A percentile compares a stretch with the other conserved stretches of the same genome.
Evolutionary conservation across 2,797 vertebrate genomes (phyloP).

Genomic region (Furcifer pardalis): DNA sequence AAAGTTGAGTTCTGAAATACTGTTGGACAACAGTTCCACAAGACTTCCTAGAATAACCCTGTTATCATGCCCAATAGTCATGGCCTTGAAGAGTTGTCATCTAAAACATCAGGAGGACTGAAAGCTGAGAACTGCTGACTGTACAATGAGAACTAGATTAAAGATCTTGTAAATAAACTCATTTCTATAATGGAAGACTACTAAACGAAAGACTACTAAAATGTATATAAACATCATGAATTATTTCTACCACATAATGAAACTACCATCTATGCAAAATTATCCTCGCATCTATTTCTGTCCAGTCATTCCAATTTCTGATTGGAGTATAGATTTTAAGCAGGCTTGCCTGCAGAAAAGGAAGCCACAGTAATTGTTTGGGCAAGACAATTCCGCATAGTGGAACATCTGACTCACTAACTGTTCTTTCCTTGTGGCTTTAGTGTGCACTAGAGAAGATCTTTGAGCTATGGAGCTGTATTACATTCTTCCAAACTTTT

Average conservation of each 20-base stretch:
- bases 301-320: conserved; percentile 1
- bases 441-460: background rate
- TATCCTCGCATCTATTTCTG: background rate
- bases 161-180: background rate
- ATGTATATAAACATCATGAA: background rate
- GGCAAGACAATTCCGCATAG: background rate
- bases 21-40: too few species aligned
- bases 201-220: conserved; percentile 11
- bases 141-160: background rate
- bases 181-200: conserved; percentile 13
- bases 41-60: too few species aligned
- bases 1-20: too few species aligned
- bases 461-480: background rate
- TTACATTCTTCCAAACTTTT: background rate
- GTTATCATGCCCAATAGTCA: too few species aligned
- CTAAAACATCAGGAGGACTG: too few species aligned
- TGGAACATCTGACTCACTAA: background rate
- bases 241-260: background rate
- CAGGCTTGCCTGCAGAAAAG: background rate
- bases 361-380: conserved; percentile 14
- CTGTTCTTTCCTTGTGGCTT: background rate
- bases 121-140: too few species aligned
- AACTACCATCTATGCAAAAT: background rate
- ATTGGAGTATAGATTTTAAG: conserved; percentile 7
- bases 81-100: too few species aligned